Conservation (phyloP, 1,140 invertebrate genomes). For the Cyrtorhinus lividipennis region DNA sequence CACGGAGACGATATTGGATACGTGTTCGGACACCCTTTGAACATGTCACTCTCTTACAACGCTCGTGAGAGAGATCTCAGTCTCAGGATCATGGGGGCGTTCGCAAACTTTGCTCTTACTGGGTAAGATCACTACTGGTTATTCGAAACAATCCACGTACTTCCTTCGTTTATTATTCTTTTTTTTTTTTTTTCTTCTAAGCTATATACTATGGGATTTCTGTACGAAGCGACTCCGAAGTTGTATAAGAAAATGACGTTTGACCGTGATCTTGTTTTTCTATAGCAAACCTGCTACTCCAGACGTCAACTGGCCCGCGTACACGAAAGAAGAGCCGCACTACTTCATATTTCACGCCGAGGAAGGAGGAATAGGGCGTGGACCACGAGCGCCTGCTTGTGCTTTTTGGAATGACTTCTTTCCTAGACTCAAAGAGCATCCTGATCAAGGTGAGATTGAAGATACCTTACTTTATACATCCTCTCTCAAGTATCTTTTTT, state of each 20-base stretch:
- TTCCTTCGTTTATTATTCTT: not conserved
- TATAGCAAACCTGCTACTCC: slow-evolving; percentile 67
- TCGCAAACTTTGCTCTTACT: slow-evolving; percentile 68
- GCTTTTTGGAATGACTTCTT: slow-evolving; percentile 93
- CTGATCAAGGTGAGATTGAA: slow-evolving; percentile 46
- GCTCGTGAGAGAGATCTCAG: slow-evolving; percentile 68
- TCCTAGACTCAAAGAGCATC: slow-evolving; percentile 59
- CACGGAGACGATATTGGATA: slow-evolving; percentile 95
- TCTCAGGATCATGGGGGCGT: slow-evolving; percentile 69
- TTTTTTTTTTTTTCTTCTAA: not conserved
- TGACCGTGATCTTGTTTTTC: no score
- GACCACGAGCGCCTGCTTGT: slow-evolving; percentile 70
- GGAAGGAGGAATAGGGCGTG: slow-evolving; percentile 50
- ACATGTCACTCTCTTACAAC: slow-evolving; percentile 66
- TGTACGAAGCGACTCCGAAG: no score
- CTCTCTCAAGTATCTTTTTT: slow-evolving; percentile 1
- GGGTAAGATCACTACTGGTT: no score
- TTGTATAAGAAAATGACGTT: no score
- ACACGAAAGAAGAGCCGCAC: slow-evolving; percentile 64
- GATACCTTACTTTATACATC: no score
- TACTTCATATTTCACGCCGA: slow-evolving; percentile 82
- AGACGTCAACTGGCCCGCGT: slow-evolving; percentile 74
- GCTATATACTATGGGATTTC: no score
- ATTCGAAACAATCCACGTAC: slow-evolving; percentile 8
- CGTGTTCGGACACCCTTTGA: slow-evolving; percentile 84